phyloP scores from a whole-genome alignment of 2,888 invertebrate genomes.

The Drosophila neotestacea region DNA sequence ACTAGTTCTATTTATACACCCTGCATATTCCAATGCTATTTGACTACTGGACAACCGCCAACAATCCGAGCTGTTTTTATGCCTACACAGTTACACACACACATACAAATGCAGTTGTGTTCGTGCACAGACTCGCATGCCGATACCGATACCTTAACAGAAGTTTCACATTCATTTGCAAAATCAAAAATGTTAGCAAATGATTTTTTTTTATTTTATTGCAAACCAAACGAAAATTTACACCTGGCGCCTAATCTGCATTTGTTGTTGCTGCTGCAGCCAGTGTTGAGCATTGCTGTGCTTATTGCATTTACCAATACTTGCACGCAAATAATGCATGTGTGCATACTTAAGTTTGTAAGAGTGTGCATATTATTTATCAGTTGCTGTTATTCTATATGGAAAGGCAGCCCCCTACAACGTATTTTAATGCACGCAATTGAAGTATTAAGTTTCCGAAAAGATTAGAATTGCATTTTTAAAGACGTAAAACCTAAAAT shows the following conservation, averaged over 20 bases:
- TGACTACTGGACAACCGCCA: constrained; percentile 22
- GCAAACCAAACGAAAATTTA: constrained; percentile 14
- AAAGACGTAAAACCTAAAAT: background rate
- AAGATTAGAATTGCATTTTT: constrained; percentile 5
- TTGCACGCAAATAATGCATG: constrained; percentile 6
- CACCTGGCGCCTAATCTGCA: constrained; percentile 56
- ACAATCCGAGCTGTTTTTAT: constrained; percentile 53
- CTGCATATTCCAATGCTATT: constrained; percentile 7
- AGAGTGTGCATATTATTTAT: background rate
- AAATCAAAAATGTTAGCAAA: constrained; percentile 33
- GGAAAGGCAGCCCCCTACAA: background rate
- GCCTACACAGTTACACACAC: constrained; percentile 9
- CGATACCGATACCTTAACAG: constrained; percentile 36
- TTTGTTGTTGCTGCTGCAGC: constrained; percentile 1
- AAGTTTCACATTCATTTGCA: constrained; percentile 17
- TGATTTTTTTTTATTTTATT: constrained; percentile 1
- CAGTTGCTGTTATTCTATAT: constrained; percentile 5
- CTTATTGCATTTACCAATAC: constrained; percentile 11
- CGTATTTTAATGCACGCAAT: background rate
- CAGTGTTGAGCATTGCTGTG: constrained; percentile 14
- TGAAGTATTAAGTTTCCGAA: background rate
- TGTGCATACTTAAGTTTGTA: background rate
- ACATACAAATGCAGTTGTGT: background rate
- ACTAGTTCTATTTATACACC: background rate
- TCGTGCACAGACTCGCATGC: background rate